Base-by-base conservation (phyloP, 2,888 invertebrate genomes). In the Tineola bisselliella region DNA sequence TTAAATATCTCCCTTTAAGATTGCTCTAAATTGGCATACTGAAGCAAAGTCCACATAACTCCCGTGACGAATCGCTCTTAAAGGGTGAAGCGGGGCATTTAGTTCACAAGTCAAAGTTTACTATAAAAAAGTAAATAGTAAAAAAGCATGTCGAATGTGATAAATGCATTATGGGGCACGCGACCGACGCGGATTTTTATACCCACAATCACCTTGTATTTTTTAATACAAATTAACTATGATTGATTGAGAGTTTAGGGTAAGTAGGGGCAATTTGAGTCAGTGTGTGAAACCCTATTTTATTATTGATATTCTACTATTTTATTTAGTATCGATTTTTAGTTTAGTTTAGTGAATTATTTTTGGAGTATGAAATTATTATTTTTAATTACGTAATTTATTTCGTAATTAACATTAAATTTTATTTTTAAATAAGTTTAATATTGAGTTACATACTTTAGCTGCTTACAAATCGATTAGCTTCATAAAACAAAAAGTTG, bases 81-180 rank as follows among this genome's bases (percentile, higher is more conserved):
- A 75, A 77, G 74, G 84, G 62, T 64, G 75, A 72, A 65, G 63
- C 64, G 68, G 68, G 69, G 71, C 44, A 10, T 44, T 44, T 19
- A 33, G 60, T 15, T 44, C 33, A 60, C 60, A 44, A 25, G 15
- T 17, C 18, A 60, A 18, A 19, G 44, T 44, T 65, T 69, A 70
- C 72, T 70, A 70, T 72, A 68, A 74, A 76, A 75, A 75, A 78
- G 79, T 77, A 81, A 84, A 84, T 75, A 81, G 68, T 8, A 74
- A 81, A 79, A 82, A 81, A 82, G 81, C 82, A 81, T 68, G 69
- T 74, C 86, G 75, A 84, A 86, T 82, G 73, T 82, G 81, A 86
- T 79, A 81, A 86, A 87, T 82, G 81, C 75, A 70, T 83, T 83
- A 86, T 78, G 77, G 79, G 79, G 76, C 84, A 84, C 84, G 82